Percentiles rank a stretch among this genome's conserved stretches.
These are phyloP conservation scores for Geotrypetes seraphini DNA, from an alignment of 2,797 vertebrate genomes.

Conservation along the genomic window DNA sequence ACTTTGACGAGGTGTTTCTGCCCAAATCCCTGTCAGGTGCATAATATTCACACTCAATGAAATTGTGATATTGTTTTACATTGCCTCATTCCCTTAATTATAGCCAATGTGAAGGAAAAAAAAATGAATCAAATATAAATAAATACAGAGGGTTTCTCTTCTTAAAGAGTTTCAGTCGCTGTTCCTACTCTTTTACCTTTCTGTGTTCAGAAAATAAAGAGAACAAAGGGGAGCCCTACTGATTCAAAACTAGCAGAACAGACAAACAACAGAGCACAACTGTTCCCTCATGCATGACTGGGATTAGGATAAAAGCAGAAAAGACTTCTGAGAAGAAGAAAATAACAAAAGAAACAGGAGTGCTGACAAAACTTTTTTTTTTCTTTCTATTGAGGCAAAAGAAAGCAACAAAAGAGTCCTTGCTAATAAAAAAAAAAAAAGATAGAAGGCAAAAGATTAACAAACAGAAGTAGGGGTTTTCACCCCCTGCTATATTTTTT, in stretches of 20 bases:
- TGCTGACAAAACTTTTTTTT: slow-evolving; percentile 94
- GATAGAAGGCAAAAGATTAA: slow-evolving; percentile 55
- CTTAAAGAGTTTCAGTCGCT: slow-evolving; percentile 81
- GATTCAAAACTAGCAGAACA: slow-evolving; percentile 96
- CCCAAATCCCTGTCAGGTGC: neutral
- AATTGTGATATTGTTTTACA: slow-evolving; percentile 3
- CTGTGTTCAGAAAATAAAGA: slow-evolving; percentile 88
- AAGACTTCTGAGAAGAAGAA: slow-evolving; percentile 89
- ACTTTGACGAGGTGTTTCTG: slow-evolving; percentile 14
- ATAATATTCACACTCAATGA: slow-evolving; percentile 17
- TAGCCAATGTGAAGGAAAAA: slow-evolving; percentile 40
- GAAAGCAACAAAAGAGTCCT: slow-evolving; percentile 62
- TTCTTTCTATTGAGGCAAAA: slow-evolving; percentile 80
- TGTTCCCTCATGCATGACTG: slow-evolving; percentile 97
- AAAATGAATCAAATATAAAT: slow-evolving; percentile 57
- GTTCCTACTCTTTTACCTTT: slow-evolving; percentile 90
- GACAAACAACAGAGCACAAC: slow-evolving; percentile 97
- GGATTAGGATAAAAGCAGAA: slow-evolving; percentile 94
- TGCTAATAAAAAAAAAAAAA: slow-evolving; percentile 53
- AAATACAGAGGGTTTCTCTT: slow-evolving; percentile 76
- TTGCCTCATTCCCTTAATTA: slow-evolving; percentile 38
- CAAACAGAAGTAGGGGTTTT: slow-evolving; percentile 74
- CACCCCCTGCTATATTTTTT: slow-evolving; percentile 52
- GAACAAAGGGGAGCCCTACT: slow-evolving; percentile 95
- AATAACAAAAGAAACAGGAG: slow-evolving; percentile 92